Evolutionary conservation across 2,113 vertebrate species (phyloP), one percentile per base, ranked within the genome.

Genomic region (Paraplagusia blochii): DNA sequence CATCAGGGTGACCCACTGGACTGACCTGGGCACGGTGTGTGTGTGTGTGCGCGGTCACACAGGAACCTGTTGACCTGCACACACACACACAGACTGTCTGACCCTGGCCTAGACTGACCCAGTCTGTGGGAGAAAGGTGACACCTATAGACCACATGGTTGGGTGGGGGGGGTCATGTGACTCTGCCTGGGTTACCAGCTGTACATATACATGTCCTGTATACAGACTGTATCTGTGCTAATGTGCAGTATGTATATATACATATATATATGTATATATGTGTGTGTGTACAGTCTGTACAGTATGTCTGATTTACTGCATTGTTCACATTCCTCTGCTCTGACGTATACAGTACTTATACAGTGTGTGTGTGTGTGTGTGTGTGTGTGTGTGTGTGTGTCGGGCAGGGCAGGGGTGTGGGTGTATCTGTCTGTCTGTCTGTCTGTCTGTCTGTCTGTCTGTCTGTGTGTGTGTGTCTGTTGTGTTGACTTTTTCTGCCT

Each of bases 311-410:
- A 40, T 43, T 67, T 62, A 53, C 39, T 43, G 52, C 49, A 59
- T 29, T 16, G 51, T 45, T 15, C 59, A 54, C 72, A 76, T 74
- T 74, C 63, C 66, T 53, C 7, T 57, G 53, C 43, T 46, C 53
- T 82, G 53, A 77, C 71, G 54, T 46, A 17, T 13, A 33, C 10
- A 13, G n/a, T n/a, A n/a, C n/a, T n/a, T 33, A 29, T n/a, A 42
- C 48, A 2, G 17, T n/a, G 36, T 45, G 50, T 39, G 44, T 12
- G 0, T 6, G 14, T 51, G 16, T 46, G 15, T 45, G 5, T 45
- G 52, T 35, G 11, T 19, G 43, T n/a, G 33, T 46, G 53, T 22
- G 51, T 7, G 0, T 4, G 51, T 57, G 56, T 64, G 55, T 58
- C 53, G 17, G 34, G 47, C 50, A 67, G 53, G 2, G 22, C 3